These are phyloP conservation scores for Platycnemis pennipes DNA, from an alignment of 2,888 invertebrate genomes.

Conservation along the genomic window DNA sequence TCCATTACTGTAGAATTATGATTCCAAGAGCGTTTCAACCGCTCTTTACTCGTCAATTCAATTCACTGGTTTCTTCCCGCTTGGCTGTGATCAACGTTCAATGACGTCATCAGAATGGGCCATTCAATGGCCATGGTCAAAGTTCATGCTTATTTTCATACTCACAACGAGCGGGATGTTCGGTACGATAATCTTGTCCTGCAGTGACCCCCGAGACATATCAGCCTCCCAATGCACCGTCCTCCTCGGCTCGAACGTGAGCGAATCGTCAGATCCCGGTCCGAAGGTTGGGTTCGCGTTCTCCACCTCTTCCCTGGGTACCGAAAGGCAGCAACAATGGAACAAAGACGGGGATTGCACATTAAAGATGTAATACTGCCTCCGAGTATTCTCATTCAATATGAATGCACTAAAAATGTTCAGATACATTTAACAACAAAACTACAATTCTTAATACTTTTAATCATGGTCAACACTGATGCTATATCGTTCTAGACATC, in stretches of 20 bases:
- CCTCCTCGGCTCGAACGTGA: constrained; percentile 84
- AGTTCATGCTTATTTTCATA: constrained; percentile 71
- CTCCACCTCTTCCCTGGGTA: constrained; percentile 84
- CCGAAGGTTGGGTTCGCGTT: constrained; percentile 84
- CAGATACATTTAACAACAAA: too few relatives aligned
- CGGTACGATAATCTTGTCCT: constrained; percentile 83
- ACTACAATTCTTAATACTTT: too few relatives aligned
- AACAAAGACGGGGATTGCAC: background rate
- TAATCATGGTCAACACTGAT: too few relatives aligned
- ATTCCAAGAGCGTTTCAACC: background rate
- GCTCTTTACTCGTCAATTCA: background rate
- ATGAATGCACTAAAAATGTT: too few relatives aligned
- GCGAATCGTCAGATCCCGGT: constrained; percentile 82
- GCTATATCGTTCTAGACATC: too few relatives aligned
- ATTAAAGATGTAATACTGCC: too few relatives aligned
- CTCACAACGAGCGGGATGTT: constrained; percentile 88
- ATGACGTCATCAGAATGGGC: background rate
- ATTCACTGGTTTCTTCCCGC: background rate
- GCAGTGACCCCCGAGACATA: constrained; percentile 84
- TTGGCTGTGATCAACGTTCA: background rate
- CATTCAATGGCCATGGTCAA: background rate
- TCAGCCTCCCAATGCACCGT: constrained; percentile 83
- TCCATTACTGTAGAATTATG: too few relatives aligned
- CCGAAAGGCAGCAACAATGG: background rate
- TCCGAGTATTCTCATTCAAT: too few relatives aligned